A percentile compares a stretch with the other conserved stretches of the same genome.
These are phyloP conservation scores for Lapara coniferarum DNA, from an alignment of 2,888 invertebrate genomes.

Conservation along the genomic window DNA sequence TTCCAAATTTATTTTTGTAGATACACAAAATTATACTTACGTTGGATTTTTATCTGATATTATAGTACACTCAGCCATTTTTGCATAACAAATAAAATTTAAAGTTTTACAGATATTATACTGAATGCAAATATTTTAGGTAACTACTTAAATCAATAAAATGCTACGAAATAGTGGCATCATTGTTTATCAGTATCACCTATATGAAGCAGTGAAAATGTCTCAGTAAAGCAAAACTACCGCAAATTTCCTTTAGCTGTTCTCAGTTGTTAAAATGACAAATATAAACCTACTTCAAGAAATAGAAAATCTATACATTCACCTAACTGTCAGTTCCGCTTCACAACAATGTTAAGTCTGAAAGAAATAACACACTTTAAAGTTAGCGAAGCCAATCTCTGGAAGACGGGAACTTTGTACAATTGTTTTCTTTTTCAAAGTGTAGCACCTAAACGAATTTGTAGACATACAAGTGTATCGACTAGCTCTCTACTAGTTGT, in stretches of 20 bases:
- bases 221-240: neutral
- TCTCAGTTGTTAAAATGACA: slow-evolving; percentile 19
- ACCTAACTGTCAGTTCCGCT: slow-evolving; percentile 63
- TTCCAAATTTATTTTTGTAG: too few relatives aligned
- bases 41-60: slow-evolving; percentile 56
- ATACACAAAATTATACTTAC: slow-evolving; percentile 38
- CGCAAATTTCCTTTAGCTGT: slow-evolving; percentile 4
- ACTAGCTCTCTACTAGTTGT: slow-evolving; percentile 20
- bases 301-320: slow-evolving; percentile 58
- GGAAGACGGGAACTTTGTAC: slow-evolving; percentile 69
- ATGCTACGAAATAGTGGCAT: neutral
- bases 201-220: neutral
- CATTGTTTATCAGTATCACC: neutral
- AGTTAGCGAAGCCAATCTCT: slow-evolving; percentile 76
- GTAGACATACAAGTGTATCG: slow-evolving; percentile 48
- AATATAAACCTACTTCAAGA: slow-evolving; percentile 17
- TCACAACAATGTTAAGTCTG: slow-evolving; percentile 64
- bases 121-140: too few relatives aligned
- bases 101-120: slow-evolving; percentile 37
- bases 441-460: slow-evolving; percentile 63
- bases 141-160: too few relatives aligned
- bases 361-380: slow-evolving; percentile 79
- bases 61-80: slow-evolving; percentile 46
- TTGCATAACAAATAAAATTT: slow-evolving; percentile 26
- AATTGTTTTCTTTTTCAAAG: slow-evolving; percentile 75